A percentile compares a stretch with the other conserved stretches of the same genome.
These are phyloP conservation scores for Heterochromis multidens DNA, from an alignment of 2,113 vertebrate genomes.

Conservation along the genomic window DNA sequence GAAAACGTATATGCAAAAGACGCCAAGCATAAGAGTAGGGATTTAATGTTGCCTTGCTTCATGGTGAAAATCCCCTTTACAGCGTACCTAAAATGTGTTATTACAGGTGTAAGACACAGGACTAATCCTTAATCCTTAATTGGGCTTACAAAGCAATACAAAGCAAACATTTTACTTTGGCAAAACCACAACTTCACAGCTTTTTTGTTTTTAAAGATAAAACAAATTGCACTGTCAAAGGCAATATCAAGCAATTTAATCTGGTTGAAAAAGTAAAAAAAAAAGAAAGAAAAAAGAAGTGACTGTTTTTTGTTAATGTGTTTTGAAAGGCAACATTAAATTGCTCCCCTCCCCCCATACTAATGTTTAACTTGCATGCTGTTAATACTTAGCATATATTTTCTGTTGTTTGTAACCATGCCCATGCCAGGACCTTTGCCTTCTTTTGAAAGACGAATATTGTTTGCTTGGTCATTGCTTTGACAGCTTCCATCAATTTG, in stretches of 20 bases:
- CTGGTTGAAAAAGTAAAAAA: not conserved
- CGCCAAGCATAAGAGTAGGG: not conserved
- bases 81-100: not conserved
- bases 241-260: not conserved
- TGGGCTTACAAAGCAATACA: not conserved
- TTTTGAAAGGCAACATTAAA: not conserved
- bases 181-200: not conserved
- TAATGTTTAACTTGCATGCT: conserved; percentile 9
- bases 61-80: rapidly evolving
- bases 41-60: conserved; percentile 16
- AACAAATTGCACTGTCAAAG: not conserved
- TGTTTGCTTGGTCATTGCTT: not conserved
- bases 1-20: not conserved
- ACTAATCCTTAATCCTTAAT: not conserved
- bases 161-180: not conserved
- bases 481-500: not conserved
- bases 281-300: too few species aligned
- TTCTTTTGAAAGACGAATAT: conserved; percentile 38
- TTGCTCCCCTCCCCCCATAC: not conserved
- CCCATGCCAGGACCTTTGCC: conserved; percentile 67
- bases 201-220: not conserved
- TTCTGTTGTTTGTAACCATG: not conserved
- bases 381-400: not conserved
- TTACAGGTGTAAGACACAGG: not conserved
- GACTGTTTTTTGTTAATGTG: not conserved